Conservation (phyloP, 2,113 vertebrate genomes). For the Holacanthus passer region DNA sequence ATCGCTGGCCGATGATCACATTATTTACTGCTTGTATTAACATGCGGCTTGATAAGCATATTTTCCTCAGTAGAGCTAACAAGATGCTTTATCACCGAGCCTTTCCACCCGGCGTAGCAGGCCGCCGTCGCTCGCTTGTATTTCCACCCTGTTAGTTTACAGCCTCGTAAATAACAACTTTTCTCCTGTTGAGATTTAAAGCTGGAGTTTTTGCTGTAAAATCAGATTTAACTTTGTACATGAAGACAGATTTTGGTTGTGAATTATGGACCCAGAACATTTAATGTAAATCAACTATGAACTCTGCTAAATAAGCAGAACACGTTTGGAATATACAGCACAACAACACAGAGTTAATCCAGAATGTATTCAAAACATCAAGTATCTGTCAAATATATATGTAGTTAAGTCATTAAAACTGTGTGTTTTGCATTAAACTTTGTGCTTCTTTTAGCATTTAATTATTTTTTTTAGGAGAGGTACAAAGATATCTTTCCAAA, state of each 20-base stretch:
- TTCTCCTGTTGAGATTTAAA: conserved; percentile 79
- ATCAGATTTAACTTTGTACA: conserved; percentile 71
- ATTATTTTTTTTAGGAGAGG: not conserved
- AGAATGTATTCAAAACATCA: not conserved
- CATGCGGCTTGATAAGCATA: conserved; percentile 85
- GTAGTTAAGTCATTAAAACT: not conserved
- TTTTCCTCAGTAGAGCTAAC: conserved; percentile 82
- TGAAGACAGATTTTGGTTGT: conserved; percentile 53
- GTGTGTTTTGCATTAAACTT: not conserved
- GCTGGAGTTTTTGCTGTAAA: conserved; percentile 71
- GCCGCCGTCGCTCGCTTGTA: conserved; percentile 16
- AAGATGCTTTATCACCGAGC: conserved; percentile 81
- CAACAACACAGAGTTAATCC: not conserved
- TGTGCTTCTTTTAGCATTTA: not conserved
- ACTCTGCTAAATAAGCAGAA: conserved; percentile 64
- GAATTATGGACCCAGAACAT: conserved; percentile 47
- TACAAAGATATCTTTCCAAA: not conserved
- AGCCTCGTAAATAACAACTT: conserved; percentile 80
- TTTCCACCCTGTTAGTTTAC: conserved; percentile 73
- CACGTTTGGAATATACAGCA: conserved; percentile 16
- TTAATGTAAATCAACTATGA: conserved; percentile 53
- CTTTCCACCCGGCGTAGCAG: conserved; percentile 51
- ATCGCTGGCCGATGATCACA: conserved; percentile 57
- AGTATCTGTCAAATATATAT: not conserved
- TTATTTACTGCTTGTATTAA: conserved; percentile 82